Base-by-base conservation (phyloP, 2,113 vertebrate species). In the Eubucco bourcierii region DNA sequence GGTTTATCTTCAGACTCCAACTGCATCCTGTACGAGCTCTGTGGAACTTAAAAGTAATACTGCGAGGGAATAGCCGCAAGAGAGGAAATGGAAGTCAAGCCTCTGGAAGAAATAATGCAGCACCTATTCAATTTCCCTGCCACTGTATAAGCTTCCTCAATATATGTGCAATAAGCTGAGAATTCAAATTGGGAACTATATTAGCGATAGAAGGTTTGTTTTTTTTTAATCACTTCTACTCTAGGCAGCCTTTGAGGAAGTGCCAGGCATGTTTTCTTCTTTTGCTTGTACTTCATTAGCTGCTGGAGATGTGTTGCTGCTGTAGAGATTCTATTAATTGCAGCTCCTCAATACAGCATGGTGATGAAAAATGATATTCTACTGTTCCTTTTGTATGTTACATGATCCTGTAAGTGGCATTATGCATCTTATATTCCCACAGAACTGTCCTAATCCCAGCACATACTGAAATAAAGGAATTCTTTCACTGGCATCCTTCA, bases 1-100 rank as follows among this genome's bases (percentile, higher is more conserved):
- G 85, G 93, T 96, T 98, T 98, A 98, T 98, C 98, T 98, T 93
- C 94, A 18, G n/a, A 66, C 94, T 91, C 97, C 97, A 98, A 98
- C 97, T 98, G 98, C 74, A 98, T 98, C 98, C 97, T 97, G 97
- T 96, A 87, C 23, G 52, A 87, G 81, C 46, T 93, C 90, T 78
- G 31, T 88, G 95, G 94, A 94, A 95, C 90, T 95, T 95, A 79
- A 95, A 97, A 96, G 96, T 61, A 95, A 91, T 74, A 77, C 84
- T 27, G 78, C 92, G 81, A 91, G 58, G 88, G 87, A 87, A 73
- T 1, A 8, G 59, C 72, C 19, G 11, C 56, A 7, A 50, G 55
- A 91, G 82, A 85, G 92, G 96, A 94, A 96, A 94, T 66, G 72
- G 87, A 93, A 94, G 64, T n/a, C 80, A 77, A 66, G 65, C 70